Percentiles rank a stretch among this genome's conserved stretches.
phyloP scores from a whole-genome alignment of 2,888 invertebrate species.

The Eristalis pertinax region DNA sequence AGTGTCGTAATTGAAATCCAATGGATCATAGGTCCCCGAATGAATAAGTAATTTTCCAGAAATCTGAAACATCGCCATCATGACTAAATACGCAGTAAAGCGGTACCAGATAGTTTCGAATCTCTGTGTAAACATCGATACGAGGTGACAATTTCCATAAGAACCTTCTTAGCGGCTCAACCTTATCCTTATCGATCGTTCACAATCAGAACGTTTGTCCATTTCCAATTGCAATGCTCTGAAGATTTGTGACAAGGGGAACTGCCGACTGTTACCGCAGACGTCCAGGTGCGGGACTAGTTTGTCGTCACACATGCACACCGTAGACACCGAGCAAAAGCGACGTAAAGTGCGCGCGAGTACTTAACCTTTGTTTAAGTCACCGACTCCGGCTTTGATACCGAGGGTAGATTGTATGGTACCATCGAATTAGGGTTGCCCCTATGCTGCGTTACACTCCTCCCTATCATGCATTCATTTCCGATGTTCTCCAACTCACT shows the following conservation, averaged over 20 bases:
- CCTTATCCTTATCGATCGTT: slow-evolving; percentile 47
- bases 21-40: slow-evolving; percentile 59
- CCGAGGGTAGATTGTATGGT: slow-evolving; percentile 46
- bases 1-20: not conserved
- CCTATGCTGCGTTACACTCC: slow-evolving; percentile 25
- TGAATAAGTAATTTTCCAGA: slow-evolving; percentile 66
- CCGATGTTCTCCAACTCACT: slow-evolving; percentile 34
- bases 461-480: slow-evolving; percentile 55
- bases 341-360: slow-evolving; percentile 46
- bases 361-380: slow-evolving; percentile 62
- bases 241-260: slow-evolving; percentile 22
- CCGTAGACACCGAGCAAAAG: slow-evolving; percentile 4
- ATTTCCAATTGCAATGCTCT: slow-evolving; percentile 28
- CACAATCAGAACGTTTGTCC: slow-evolving; percentile 69
- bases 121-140: slow-evolving; percentile 62
- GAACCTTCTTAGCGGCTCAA: slow-evolving; percentile 27
- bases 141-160: slow-evolving; percentile 58
- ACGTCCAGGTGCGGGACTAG: slow-evolving; percentile 64
- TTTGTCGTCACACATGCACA: slow-evolving; percentile 30
- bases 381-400: slow-evolving; percentile 49
- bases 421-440: slow-evolving; percentile 19
- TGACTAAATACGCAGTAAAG: slow-evolving; percentile 28
- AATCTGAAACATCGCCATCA: slow-evolving; percentile 33
- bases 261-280: slow-evolving; percentile 53
- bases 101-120: slow-evolving; percentile 26